These are phyloP conservation scores for Sarcoramphus papa DNA, from an alignment of 2,797 vertebrate genomes.

Conservation along the genomic window DNA sequence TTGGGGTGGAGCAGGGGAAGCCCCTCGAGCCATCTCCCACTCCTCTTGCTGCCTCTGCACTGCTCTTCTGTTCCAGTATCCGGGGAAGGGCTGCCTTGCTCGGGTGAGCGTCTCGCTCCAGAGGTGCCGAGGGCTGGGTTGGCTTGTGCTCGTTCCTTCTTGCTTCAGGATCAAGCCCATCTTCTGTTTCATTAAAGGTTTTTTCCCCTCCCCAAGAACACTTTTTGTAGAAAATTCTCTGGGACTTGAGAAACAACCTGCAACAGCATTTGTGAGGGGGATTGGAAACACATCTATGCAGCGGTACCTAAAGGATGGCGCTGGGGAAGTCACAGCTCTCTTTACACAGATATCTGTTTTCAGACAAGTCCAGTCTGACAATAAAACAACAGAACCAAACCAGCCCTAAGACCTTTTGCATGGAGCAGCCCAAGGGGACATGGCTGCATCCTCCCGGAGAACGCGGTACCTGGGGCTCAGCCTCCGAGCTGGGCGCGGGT, in stretches of 20 bases:
- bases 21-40: not conserved
- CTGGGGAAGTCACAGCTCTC: not conserved
- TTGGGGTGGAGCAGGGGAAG: not conserved
- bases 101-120: accelerated
- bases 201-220: not conserved
- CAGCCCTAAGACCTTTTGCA: accelerated
- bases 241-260: not conserved
- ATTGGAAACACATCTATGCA: accelerated
- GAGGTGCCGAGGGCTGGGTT: not conserved
- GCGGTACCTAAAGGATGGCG: too few relatives aligned
- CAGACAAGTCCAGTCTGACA: not conserved
- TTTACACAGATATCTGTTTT: accelerated
- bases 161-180: not conserved
- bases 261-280: not conserved
- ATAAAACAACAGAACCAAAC: not conserved
- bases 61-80: not conserved
- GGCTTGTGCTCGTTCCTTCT: not conserved
- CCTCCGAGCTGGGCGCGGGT: not conserved
- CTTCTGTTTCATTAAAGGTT: not conserved
- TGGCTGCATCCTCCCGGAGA: accelerated
- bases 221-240: not conserved
- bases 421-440: accelerated
- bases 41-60: not conserved
- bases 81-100: not conserved
- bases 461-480: accelerated